phyloP scores from a whole-genome alignment of 2,888 invertebrate species.

The Nebria salina region DNA sequence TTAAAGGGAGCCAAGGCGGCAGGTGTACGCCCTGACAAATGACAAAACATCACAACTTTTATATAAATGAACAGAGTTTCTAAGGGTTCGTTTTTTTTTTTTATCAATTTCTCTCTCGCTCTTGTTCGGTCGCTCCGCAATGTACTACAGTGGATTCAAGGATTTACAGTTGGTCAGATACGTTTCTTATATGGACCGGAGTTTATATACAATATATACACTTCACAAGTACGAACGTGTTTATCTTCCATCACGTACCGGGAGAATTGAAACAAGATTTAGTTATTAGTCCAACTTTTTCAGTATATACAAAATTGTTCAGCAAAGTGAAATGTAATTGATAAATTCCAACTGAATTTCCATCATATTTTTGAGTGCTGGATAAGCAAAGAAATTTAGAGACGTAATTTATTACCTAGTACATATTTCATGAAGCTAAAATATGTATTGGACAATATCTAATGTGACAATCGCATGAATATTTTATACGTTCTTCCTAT shows the following conservation, averaged over 20 bases:
- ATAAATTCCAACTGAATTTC: too few species aligned
- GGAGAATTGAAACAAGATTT: constrained; percentile 14
- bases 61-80: constrained; percentile 44
- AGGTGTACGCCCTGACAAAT: constrained; percentile 42
- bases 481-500: too few species aligned
- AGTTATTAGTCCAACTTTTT: constrained; percentile 22
- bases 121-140: neutral
- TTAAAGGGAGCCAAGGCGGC: constrained; percentile 15
- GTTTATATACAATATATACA: constrained; percentile 6
- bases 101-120: constrained; percentile 10
- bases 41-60: constrained; percentile 46
- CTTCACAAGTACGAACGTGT: constrained; percentile 7
- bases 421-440: too few species aligned
- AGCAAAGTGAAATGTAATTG: constrained; percentile 8
- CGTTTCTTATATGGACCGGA: neutral
- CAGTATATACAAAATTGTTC: constrained; percentile 6
- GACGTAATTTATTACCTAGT: too few species aligned
- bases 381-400: too few species aligned
- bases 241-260: constrained; percentile 15
- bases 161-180: constrained; percentile 34
- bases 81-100: constrained; percentile 15
- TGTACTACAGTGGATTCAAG: constrained; percentile 27
- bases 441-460: too few species aligned
- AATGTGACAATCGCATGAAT: too few species aligned
- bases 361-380: too few species aligned